Evolutionary conservation across 2,888 invertebrate genomes (phyloP).

Genomic region (Osmoderma eremita): DNA sequence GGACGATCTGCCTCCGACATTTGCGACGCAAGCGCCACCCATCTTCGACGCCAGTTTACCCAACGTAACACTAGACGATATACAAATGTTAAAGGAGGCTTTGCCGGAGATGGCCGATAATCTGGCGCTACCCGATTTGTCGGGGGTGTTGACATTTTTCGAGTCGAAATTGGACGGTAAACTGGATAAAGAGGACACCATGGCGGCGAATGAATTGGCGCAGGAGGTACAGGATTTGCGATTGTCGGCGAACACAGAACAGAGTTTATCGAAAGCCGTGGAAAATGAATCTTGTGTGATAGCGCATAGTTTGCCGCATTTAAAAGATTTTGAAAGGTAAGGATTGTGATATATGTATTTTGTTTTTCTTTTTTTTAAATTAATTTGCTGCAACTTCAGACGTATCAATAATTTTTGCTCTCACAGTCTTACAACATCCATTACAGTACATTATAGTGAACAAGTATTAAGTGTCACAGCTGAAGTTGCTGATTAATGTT

Average conservation of each 20-base stretch:
- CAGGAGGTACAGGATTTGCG: slow-evolving; percentile 61
- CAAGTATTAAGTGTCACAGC: too few relatives aligned
- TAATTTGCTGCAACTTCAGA: too few relatives aligned
- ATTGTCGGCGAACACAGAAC: slow-evolving; percentile 60
- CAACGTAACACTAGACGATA: slow-evolving; percentile 69
- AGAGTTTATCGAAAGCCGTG: slow-evolving; percentile 59
- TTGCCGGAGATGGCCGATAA: slow-evolving; percentile 73
- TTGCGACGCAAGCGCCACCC: slow-evolving; percentile 82
- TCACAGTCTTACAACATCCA: too few relatives aligned
- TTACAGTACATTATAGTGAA: too few relatives aligned
- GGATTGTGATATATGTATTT: slow-evolving; percentile 43
- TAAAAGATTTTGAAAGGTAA: slow-evolving; percentile 63
- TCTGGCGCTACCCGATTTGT: slow-evolving; percentile 75
- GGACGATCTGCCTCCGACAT: slow-evolving; percentile 82
- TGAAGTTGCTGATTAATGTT: too few relatives aligned
- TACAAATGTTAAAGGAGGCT: slow-evolving; percentile 70
- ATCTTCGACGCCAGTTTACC: slow-evolving; percentile 80
- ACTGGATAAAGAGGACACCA: slow-evolving; percentile 52
- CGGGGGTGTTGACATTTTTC: slow-evolving; percentile 78
- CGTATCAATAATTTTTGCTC: too few relatives aligned
- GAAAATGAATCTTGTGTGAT: slow-evolving; percentile 59
- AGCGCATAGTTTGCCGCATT: slow-evolving; percentile 57
- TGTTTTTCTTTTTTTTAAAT: too few relatives aligned
- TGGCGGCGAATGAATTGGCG: slow-evolving; percentile 58
- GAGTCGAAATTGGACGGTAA: slow-evolving; percentile 52